Conservation (phyloP, 2,113 vertebrate genomes). For the Chunga burmeisteri region DNA sequence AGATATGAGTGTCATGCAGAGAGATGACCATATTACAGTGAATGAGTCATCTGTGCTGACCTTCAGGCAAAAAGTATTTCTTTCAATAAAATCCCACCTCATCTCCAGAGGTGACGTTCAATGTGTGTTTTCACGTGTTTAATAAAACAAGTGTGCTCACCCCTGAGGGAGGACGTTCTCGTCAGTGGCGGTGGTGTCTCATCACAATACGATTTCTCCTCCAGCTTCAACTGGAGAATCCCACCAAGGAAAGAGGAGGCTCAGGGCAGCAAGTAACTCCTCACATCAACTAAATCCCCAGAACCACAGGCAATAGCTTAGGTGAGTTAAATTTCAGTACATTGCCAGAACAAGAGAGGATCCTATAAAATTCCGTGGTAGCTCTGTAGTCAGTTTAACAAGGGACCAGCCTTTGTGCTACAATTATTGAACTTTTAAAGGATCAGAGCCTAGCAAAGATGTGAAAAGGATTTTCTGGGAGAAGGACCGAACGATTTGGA, state of each 20-base stretch:
- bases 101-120: neutral
- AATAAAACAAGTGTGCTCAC: neutral
- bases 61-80: neutral
- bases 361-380: neutral
- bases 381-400: neutral
- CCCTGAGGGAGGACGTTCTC: neutral
- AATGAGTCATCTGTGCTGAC: neutral
- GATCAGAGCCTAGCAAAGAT: neutral
- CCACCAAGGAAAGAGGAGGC: neutral
- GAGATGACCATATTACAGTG: neutral
- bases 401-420: neutral
- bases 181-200: neutral
- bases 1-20: neutral
- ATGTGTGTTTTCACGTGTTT: fast-evolving
- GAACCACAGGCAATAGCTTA: neutral
- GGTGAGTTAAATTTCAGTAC: neutral
- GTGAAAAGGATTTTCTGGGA: neutral
- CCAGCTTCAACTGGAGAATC: neutral
- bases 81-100: neutral
- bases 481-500: neutral
- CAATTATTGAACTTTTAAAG: neutral
- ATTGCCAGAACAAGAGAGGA: neutral
- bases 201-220: neutral
- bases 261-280: neutral
- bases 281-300: neutral